Percentiles rank a stretch among this genome's conserved stretches.
Conservation (phyloP, 2,888 invertebrate genomes). For the Erebia palarica region DNA sequence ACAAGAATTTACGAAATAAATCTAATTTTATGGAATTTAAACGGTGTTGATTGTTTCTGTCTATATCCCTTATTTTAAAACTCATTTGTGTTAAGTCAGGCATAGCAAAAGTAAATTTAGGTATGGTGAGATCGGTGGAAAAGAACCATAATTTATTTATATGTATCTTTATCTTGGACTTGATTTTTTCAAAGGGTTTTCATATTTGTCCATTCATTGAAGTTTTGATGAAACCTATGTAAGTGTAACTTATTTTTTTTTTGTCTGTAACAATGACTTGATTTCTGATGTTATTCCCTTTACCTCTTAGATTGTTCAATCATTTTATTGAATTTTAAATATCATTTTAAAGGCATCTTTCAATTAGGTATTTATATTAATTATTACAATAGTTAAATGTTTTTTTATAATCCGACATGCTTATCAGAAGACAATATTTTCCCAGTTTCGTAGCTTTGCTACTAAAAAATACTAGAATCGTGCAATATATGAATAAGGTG, state of each 20-base stretch:
- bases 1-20: constrained; percentile 26
- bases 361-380: constrained; percentile 1
- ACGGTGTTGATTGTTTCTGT: constrained; percentile 16
- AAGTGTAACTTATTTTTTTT: background rate
- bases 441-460: constrained; percentile 23
- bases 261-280: background rate
- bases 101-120: too few relatives aligned
- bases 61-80: background rate
- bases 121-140: too few relatives aligned
- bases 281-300: constrained; percentile 6
- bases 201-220: background rate
- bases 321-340: constrained; percentile 4
- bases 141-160: too few relatives aligned
- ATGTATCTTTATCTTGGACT: too few relatives aligned
- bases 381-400: background rate
- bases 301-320: background rate
- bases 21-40: constrained; percentile 21
- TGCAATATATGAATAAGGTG: constrained; percentile 22
- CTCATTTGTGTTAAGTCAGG: too few relatives aligned
- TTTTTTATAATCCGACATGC: constrained; percentile 24
- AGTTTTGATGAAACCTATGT: background rate
- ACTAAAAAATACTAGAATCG: constrained; percentile 9
- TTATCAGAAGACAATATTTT: constrained; percentile 37
- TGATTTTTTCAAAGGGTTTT: background rate
- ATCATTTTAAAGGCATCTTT: background rate